Base-by-base conservation (phyloP, 2,888 invertebrate genomes). In the Synanthedon myopaeformis region DNA sequence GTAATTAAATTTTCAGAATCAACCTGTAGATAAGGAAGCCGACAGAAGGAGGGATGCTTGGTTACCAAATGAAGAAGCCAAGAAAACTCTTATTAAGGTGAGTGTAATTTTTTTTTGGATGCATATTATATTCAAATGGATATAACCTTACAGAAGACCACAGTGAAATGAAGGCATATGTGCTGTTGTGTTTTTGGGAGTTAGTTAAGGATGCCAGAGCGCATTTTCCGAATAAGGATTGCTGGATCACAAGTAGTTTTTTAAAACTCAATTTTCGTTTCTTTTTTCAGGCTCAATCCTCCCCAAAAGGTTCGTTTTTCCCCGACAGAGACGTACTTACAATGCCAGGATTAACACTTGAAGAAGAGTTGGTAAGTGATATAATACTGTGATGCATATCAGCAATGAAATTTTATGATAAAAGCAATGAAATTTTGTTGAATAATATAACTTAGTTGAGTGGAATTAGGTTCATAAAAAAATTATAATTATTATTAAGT, bases 291-390 rank as follows among this genome's bases (percentile, higher is more conserved):
- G 88, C 82, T 1, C 87, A 85, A 56, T 92, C 93, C 0, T 91
- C 92, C 50, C 87, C 91, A 0, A 90, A 91, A 49, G 93, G 94
- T 0, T 90, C 91, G 1, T 93, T 91, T 69, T 89, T 91, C 62
- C 92, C 93, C 0, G 92, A 94, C 52, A 89, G 90, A 62, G 93
- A 94, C 58, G 89, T 92, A 8, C 84, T 97, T 0, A 96, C 96
- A 0, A 94, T 93, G 92, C 97, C 97, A 6, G 95, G 96, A 4
- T 87, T 97, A 51, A 89, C 94, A 13, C 83, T 93, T 4, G 93
- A 94, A 66, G 94, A 93, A 65, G 95, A 96, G 78, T 88, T 96
- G 90, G 95, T 94, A 88, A 82, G 77, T 66, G 10, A 5, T 23
- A 3, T 11, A 45, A 45, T 6, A 45, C 42, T 28, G n/a, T 52